Conservation (phyloP, 2,888 invertebrate genomes). For the Microctonus aethiopoides region DNA sequence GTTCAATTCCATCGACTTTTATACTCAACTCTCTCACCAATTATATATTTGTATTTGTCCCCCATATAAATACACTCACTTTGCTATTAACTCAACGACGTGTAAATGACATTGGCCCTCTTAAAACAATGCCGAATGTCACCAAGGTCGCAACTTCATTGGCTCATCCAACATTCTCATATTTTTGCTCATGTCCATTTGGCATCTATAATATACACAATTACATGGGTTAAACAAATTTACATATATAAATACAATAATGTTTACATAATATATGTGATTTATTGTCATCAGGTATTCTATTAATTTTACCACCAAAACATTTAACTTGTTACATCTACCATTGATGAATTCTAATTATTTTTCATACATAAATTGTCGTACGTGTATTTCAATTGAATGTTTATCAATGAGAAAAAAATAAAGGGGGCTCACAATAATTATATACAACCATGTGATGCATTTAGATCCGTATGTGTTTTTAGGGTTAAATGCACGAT, state of each 20-base stretch:
- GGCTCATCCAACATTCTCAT: slow-evolving; percentile 34
- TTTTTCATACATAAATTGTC: neutral
- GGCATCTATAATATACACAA: neutral
- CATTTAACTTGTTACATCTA: neutral
- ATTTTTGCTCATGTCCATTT: neutral
- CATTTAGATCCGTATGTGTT: neutral
- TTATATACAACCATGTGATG: neutral
- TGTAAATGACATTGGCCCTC: slow-evolving; percentile 63
- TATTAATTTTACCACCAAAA: neutral
- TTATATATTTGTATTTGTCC: slow-evolving; percentile 25
- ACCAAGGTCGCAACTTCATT: slow-evolving; percentile 34
- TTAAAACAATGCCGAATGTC: slow-evolving; percentile 53
- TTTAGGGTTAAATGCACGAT: slow-evolving; percentile 1
- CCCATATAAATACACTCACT: slow-evolving; percentile 24
- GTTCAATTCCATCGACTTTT: slow-evolving; percentile 34
- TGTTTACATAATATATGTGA: neutral
- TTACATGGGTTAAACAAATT: neutral
- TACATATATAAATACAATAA: neutral
- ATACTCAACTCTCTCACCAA: slow-evolving; percentile 29
- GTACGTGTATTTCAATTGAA: neutral
- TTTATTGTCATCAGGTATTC: neutral
- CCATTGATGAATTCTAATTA: neutral
- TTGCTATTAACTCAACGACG: neutral
- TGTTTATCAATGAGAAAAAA: neutral
- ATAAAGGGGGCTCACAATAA: neutral